A percentile compares a stretch with the other conserved stretches of the same genome.
Conservation (phyloP, 2,797 vertebrate species). For the Sylvia borin region DNA sequence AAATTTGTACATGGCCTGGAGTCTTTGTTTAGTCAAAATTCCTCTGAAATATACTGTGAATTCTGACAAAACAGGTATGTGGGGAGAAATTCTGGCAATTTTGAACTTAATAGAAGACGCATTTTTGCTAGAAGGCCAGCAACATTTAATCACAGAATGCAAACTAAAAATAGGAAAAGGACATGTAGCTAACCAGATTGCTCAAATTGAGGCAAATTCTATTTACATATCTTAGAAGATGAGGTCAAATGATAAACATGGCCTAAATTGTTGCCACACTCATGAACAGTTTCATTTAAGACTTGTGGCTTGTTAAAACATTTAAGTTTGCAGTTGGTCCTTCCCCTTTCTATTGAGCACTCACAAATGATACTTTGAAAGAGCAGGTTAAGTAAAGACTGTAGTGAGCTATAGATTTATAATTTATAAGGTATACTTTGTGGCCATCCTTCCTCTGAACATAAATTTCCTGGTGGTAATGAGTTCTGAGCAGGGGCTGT, state of each 20-base stretch:
- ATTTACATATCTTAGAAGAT: not conserved
- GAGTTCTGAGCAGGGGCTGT: not conserved
- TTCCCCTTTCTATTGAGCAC: not conserved
- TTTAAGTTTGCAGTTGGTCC: not conserved
- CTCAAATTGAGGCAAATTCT: not conserved
- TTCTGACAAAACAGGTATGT: not conserved
- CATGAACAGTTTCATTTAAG: not conserved
- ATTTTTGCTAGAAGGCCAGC: not conserved
- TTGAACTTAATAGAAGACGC: not conserved
- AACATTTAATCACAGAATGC: not conserved
- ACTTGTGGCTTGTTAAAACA: not conserved
- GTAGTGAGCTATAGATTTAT: not conserved
- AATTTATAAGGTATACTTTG: not conserved
- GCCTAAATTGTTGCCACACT: not conserved
- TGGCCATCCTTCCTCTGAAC: not conserved
- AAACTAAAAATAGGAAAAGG: not conserved
- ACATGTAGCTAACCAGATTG: not conserved
- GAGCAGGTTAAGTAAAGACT: not conserved
- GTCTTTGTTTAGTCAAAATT: not conserved
- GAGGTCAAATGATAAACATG: not conserved
- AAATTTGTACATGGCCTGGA: not conserved
- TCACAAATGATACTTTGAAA: not conserved
- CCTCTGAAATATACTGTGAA: not conserved
- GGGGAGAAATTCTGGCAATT: not conserved
- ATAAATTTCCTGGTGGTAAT: not conserved